Evolutionary conservation across 2,113 vertebrate species (phyloP), one percentile per base, ranked within the genome.

Genomic region (Podiceps cristatus): DNA sequence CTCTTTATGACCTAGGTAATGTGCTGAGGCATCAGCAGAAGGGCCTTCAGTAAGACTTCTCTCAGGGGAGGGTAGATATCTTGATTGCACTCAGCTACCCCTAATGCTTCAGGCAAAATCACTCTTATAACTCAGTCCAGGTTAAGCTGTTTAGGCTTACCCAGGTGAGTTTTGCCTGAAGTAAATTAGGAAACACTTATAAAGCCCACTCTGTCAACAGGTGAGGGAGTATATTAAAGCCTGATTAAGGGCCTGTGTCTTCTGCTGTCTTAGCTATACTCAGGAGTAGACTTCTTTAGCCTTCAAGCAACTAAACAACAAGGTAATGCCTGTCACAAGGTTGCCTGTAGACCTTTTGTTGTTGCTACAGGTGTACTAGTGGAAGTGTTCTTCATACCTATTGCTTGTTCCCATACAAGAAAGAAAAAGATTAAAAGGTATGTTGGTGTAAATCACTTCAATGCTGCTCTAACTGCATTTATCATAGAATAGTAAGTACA

Each of bases 241-340:
- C 15, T 67, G 50, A 3, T 3, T 33, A 23, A 28, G 29, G 14
- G 3, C 2, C 0, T 3, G 0, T 10, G 5, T 6, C 2, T 29
- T 60, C 13, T 75, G 1, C 4, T 74, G 42, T 1, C 3, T 29
- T 82, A 29, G 10, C 12, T 67, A 7, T 0, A 2, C 3, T 1
- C 1, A 4, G 37, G 13, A 42, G 47, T 7, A 35, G 14, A 5
- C 2, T 1, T 77, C 9, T 53, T 13, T 18, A 7, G 14, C 12
- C 18, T 25, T 82, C 12, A 25, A 19, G 42, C 1, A 3, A 71
- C 37, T 29, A 13, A 49, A 22, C 3, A 63, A 15, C 13, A 67
- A 72, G 42, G 35, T 85, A 67, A 68, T 42, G 52, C 20, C 16
- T 47, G 19, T 25, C 3, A 4, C 22, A 52, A 35, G 33, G 24